Conservation (phyloP, 2,888 invertebrate species). For the Leucoptera coffeella region DNA sequence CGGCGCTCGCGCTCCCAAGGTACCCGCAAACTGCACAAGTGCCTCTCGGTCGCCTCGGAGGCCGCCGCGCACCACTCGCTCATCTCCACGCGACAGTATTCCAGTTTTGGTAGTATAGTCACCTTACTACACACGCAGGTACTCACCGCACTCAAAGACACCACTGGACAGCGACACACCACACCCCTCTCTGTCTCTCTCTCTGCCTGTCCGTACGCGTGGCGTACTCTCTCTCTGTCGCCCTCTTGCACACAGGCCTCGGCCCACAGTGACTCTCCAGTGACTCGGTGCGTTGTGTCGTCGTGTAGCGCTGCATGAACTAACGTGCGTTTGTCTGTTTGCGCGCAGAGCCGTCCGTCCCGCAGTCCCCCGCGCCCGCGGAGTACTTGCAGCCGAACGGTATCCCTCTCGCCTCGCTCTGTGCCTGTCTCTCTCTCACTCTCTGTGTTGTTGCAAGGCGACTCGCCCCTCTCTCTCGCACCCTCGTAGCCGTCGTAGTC, state of each 20-base stretch:
- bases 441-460: no score
- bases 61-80: conserved; percentile 60
- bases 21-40: conserved; percentile 90
- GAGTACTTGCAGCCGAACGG: conserved; percentile 52
- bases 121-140: conserved; percentile 34
- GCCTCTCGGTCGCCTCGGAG: conserved; percentile 83
- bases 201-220: conserved; percentile 2
- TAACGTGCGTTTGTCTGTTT: conserved; percentile 42
- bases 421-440: no score
- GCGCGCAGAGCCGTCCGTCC: conserved; percentile 47
- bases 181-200: conserved; percentile 21
- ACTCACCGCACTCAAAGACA: conserved; percentile 56
- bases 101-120: conserved; percentile 92
- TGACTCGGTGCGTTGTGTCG: conserved; percentile 3
- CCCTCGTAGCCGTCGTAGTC: background rate
- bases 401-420: conserved; percentile 14
- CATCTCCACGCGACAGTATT: conserved; percentile 85
- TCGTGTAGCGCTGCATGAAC: conserved; percentile 31
- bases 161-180: conserved; percentile 56
- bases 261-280: conserved; percentile 1
- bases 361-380: conserved; percentile 48
- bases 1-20: conserved; percentile 91
- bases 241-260: conserved; percentile 7
- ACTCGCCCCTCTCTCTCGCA: no score
- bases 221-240: conserved; percentile 5